Percentiles rank a stretch among this genome's conserved stretches.
These are phyloP conservation scores for Dryobates pubescens DNA, from an alignment of 2,797 vertebrate species.

Conservation along the genomic window DNA sequence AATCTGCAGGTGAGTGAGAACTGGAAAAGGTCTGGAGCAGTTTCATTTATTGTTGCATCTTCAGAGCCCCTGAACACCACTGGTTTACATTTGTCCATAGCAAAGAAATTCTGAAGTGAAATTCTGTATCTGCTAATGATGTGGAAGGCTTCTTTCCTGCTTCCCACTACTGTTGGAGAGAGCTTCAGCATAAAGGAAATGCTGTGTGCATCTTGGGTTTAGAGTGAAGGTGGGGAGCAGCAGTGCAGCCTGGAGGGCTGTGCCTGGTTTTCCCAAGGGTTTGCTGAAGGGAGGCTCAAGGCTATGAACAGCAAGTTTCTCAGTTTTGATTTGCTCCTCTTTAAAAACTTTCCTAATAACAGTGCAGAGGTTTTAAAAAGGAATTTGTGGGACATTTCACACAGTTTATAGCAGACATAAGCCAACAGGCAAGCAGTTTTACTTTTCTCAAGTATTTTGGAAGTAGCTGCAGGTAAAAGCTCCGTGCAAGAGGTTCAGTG, in stretches of 20 bases:
- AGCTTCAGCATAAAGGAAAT: background rate
- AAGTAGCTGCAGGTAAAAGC: background rate
- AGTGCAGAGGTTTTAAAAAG: background rate
- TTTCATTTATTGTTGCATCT: background rate
- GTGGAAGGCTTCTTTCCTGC: background rate
- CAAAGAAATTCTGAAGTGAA: background rate
- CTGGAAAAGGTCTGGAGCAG: background rate
- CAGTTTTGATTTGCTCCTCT: background rate
- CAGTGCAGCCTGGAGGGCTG: background rate
- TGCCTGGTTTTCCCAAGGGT: background rate
- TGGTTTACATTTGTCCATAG: background rate
- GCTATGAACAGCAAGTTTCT: background rate
- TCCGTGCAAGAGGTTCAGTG: background rate
- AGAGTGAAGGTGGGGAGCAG: background rate
- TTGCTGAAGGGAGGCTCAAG: background rate
- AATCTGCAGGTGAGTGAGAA: constrained; percentile 86
- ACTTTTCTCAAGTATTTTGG: background rate
- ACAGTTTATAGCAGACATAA: background rate
- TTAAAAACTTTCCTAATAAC: background rate
- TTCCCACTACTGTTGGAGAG: background rate
- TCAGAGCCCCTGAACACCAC: background rate
- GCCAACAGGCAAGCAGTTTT: background rate
- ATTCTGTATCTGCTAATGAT: background rate
- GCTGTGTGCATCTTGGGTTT: background rate
- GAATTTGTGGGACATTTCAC: background rate